phyloP scores from a whole-genome alignment of 1,140 invertebrate species.

The Drusus annulatus region DNA sequence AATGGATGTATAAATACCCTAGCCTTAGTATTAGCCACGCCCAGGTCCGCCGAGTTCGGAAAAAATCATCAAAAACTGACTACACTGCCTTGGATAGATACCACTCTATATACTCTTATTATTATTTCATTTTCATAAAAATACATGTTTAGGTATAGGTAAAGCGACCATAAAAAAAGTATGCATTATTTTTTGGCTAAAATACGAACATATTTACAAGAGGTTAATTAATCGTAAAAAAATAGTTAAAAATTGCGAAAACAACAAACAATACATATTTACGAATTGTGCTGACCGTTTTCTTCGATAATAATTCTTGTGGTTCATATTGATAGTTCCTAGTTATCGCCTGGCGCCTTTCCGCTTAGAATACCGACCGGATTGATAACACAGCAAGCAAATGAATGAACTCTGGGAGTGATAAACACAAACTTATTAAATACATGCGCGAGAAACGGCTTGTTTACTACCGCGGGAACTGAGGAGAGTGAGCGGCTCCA shows the following conservation, averaged over 20 bases:
- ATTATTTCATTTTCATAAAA: no score
- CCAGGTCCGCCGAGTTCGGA: no score
- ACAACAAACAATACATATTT: background rate
- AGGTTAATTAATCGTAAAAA: background rate
- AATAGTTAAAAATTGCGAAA: background rate
- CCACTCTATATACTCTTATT: no score
- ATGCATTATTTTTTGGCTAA: no score
- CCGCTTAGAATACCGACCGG: background rate
- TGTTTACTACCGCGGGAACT: slow-evolving; percentile 18
- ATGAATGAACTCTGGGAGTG: slow-evolving; percentile 30
- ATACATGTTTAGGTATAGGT: no score
- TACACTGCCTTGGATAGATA: no score
- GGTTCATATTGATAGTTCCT: background rate
- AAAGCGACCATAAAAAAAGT: no score
- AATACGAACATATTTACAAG: no score
- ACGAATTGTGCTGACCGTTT: background rate
- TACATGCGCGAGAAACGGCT: slow-evolving; percentile 10
- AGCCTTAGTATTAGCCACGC: no score
- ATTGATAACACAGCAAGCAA: slow-evolving; percentile 26
- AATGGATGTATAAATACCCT: no score
- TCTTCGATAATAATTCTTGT: background rate
- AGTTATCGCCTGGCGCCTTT: slow-evolving; percentile 29
- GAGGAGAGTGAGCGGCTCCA: background rate
- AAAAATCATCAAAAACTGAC: no score
- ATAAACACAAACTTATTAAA: slow-evolving; percentile 26